Percentiles rank a stretch among this genome's conserved stretches.
These are phyloP conservation scores for Spea bombifrons DNA, from an alignment of 2,113 vertebrate species.

Conservation along the genomic window DNA sequence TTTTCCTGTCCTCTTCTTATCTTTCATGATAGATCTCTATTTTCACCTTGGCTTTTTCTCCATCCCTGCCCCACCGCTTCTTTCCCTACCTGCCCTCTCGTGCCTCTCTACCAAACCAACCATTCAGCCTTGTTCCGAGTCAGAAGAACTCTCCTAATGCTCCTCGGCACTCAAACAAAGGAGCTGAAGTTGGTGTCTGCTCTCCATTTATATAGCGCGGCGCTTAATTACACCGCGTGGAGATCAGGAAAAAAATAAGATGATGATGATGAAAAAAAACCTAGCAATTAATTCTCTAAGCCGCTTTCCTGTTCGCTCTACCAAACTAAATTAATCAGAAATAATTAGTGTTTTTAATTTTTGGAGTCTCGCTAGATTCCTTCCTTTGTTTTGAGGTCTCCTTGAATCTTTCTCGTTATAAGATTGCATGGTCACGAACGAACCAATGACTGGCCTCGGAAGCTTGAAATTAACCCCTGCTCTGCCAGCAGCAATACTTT, in stretches of 20 bases:
- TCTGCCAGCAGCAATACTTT: not conserved
- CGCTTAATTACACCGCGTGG: slow-evolving; percentile 25
- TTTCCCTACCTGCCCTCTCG: not conserved
- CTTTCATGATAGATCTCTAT: too few relatives aligned
- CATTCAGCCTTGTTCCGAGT: not conserved
- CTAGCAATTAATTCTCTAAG: slow-evolving; percentile 43
- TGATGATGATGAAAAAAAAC: slow-evolving; percentile 14
- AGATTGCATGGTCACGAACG: slow-evolving; percentile 18
- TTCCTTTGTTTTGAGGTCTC: slow-evolving; percentile 44
- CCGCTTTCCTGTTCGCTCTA: slow-evolving; percentile 36
- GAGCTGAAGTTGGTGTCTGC: not conserved
- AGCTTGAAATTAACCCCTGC: slow-evolving; percentile 21
- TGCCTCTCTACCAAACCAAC: too few relatives aligned
- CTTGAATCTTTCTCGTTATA: slow-evolving; percentile 39
- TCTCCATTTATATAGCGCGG: not conserved
- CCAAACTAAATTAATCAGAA: slow-evolving; percentile 46
- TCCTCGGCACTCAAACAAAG: not conserved
- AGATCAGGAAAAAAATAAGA: slow-evolving; percentile 15
- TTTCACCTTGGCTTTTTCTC: not conserved
- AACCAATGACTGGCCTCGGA: slow-evolving; percentile 24
- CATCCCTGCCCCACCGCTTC: not conserved
- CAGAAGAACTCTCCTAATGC: not conserved
- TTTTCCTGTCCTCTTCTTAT: too few relatives aligned
- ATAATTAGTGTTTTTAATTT: slow-evolving; percentile 46
- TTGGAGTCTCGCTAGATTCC: slow-evolving; percentile 44